phyloP scores from a whole-genome alignment of 2,113 vertebrate genomes.

The Epinephelus fuscoguttatus region DNA sequence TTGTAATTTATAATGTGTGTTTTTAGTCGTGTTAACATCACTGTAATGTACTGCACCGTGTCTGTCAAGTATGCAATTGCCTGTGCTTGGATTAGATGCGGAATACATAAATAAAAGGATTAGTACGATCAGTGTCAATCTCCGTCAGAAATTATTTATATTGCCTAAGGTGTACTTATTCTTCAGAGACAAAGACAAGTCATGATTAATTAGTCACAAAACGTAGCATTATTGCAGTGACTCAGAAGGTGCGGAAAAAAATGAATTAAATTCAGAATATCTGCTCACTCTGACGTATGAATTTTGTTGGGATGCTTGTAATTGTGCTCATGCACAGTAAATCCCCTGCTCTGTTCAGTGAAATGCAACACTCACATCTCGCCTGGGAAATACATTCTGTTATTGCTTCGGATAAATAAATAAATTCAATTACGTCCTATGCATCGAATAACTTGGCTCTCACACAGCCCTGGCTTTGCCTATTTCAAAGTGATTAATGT shows the following conservation, averaged over 20 bases:
- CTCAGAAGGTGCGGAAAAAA: slow-evolving; percentile 27
- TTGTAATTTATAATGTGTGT: slow-evolving; percentile 7
- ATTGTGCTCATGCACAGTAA: slow-evolving; percentile 60
- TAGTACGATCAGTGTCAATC: slow-evolving; percentile 69
- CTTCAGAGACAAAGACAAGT: slow-evolving; percentile 64
- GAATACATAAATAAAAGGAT: slow-evolving; percentile 69
- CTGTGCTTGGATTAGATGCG: slow-evolving; percentile 40
- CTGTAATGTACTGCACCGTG: slow-evolving; percentile 9
- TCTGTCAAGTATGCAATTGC: slow-evolving; percentile 27
- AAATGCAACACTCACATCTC: slow-evolving; percentile 50
- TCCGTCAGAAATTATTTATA: slow-evolving; percentile 53
- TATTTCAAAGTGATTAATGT: slow-evolving; percentile 67
- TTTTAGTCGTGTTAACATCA: slow-evolving; percentile 18
- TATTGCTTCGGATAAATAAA: slow-evolving; percentile 76
- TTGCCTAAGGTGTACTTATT: slow-evolving; percentile 62
- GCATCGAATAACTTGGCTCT: slow-evolving; percentile 54
- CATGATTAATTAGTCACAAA: slow-evolving; percentile 73
- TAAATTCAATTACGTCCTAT: slow-evolving; percentile 73
- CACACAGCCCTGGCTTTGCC: slow-evolving; percentile 21
- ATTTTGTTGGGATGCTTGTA: slow-evolving; percentile 45
- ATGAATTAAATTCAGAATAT: slow-evolving; percentile 39
- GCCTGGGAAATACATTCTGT: slow-evolving; percentile 72
- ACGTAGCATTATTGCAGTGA: slow-evolving; percentile 48
- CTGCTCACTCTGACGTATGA: slow-evolving; percentile 37
- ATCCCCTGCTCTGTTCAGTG: slow-evolving; percentile 49